Conservation (phyloP, 1,140 invertebrate genomes). For the Leptopilina boulardi region DNA sequence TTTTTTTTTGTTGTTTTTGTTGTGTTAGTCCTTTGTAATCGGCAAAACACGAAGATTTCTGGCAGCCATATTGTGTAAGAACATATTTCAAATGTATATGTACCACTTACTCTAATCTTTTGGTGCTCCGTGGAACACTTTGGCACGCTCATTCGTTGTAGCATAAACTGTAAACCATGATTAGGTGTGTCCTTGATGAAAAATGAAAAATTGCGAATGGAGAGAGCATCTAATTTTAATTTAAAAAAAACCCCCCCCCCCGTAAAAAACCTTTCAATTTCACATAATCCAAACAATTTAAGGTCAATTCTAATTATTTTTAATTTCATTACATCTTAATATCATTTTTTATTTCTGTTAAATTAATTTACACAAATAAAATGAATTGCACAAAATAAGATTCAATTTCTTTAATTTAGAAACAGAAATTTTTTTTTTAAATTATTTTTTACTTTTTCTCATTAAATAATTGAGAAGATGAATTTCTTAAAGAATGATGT, state of each 20-base stretch:
- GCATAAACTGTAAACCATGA: conserved; percentile 88
- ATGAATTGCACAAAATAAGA: too few species aligned
- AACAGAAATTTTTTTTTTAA: too few species aligned
- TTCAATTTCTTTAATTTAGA: not conserved
- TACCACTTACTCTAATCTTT: conserved; percentile 92
- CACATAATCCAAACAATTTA: not conserved
- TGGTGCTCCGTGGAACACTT: conserved; percentile 89
- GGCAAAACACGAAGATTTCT: conserved; percentile 40
- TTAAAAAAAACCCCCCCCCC: too few species aligned
- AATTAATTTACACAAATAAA: not conserved
- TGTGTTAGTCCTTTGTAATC: conserved; percentile 40
- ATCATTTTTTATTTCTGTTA: too few species aligned
- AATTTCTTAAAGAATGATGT: too few species aligned
- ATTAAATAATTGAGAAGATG: too few species aligned
- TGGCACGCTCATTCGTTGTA: conserved; percentile 91
- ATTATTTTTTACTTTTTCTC: too few species aligned
- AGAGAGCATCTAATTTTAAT: not conserved
- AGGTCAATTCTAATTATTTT: conserved; percentile 9
- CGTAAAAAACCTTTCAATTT: conserved; percentile 31
- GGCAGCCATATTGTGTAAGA: conserved; percentile 59
- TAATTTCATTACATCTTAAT: too few species aligned
- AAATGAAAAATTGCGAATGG: conserved; percentile 29
- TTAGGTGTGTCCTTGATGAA: conserved; percentile 58
- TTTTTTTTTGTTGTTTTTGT: too few species aligned
- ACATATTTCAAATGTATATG: conserved; percentile 65